Conservation (phyloP, 2,113 vertebrate species). For the Cyprinus carpio region DNA sequence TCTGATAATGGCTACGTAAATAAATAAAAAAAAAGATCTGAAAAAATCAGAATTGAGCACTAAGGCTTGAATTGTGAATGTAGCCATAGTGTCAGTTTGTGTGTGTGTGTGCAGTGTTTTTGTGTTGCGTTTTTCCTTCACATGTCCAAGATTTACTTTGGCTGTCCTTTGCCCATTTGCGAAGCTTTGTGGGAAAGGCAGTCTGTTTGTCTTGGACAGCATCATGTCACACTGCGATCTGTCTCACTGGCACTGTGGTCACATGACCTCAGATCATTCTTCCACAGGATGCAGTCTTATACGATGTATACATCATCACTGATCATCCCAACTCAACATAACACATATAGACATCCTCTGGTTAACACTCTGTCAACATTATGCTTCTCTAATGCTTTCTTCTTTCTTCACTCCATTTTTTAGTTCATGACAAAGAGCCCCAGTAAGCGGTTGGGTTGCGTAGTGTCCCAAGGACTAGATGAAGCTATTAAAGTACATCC, state of each 20-base stretch:
- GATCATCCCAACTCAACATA: not conserved
- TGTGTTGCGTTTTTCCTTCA: slow-evolving; percentile 67
- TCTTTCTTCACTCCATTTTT: not conserved
- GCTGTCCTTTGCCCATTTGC: slow-evolving; percentile 59
- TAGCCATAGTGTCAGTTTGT: not conserved
- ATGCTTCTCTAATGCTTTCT: slow-evolving; percentile 12
- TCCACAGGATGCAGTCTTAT: slow-evolving; percentile 23
- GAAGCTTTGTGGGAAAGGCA: slow-evolving; percentile 73
- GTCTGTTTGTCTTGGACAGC: slow-evolving; percentile 69
- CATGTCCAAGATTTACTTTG: slow-evolving; percentile 71
- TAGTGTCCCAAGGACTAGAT: slow-evolving; percentile 85
- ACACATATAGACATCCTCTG: not conserved
- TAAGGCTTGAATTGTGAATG: slow-evolving; percentile 6
- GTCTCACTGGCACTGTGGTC: slow-evolving; percentile 56
- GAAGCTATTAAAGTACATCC: slow-evolving; percentile 93
- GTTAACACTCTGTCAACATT: not conserved
- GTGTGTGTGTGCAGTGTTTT: not conserved
- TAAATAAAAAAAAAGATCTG: no score
- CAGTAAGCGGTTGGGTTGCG: slow-evolving; percentile 91
- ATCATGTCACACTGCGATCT: slow-evolving; percentile 53
- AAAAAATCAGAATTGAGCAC: not conserved
- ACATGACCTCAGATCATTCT: slow-evolving; percentile 49
- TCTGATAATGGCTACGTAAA: no score
- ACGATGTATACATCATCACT: slow-evolving; percentile 6
- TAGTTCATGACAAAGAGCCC: slow-evolving; percentile 99